phyloP scores from a whole-genome alignment of 92 coral and sea anemone genomes.

The Hydrozoanthus gracilis region DNA sequence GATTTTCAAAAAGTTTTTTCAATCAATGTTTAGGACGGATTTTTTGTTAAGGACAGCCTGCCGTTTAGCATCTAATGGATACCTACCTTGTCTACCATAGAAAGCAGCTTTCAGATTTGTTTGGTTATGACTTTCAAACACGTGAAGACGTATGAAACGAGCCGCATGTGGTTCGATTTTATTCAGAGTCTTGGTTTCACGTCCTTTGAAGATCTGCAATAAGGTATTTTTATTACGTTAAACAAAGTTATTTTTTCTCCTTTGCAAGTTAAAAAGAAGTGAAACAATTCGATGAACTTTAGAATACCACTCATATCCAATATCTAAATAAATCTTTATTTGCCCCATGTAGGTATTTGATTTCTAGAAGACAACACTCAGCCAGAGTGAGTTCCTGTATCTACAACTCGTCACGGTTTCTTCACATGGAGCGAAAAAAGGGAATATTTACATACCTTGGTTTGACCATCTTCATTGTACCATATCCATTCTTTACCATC shows the following conservation, averaged over 20 bases:
- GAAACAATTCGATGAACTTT: neutral
- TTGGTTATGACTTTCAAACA: too few relatives aligned
- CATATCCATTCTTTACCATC: neutral
- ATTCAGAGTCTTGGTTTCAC: too few relatives aligned
- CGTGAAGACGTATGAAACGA: conserved; percentile 7
- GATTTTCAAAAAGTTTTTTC: too few relatives aligned
- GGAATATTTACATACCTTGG: neutral
- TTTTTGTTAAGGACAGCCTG: too few relatives aligned
- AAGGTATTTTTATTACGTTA: neutral
- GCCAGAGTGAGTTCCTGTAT: too few relatives aligned
- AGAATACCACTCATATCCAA: neutral
- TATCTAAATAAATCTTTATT: neutral
- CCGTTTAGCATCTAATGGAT: neutral
- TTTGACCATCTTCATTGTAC: neutral
- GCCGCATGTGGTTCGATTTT: conserved; percentile 3
- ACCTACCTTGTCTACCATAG: conserved; percentile 21
- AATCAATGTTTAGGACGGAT: too few relatives aligned
- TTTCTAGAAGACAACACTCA: too few relatives aligned
- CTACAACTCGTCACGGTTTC: too few relatives aligned
- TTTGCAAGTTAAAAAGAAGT: too few relatives aligned
- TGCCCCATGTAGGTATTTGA: too few relatives aligned
- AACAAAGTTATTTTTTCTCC: too few relatives aligned
- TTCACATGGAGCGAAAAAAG: too few relatives aligned
- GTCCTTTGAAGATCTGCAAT: conserved; percentile 9
- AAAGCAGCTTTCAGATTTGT: neutral